These are phyloP conservation scores for Lochmaea capreae DNA, from an alignment of 2,888 invertebrate species.

Conservation along the genomic window DNA sequence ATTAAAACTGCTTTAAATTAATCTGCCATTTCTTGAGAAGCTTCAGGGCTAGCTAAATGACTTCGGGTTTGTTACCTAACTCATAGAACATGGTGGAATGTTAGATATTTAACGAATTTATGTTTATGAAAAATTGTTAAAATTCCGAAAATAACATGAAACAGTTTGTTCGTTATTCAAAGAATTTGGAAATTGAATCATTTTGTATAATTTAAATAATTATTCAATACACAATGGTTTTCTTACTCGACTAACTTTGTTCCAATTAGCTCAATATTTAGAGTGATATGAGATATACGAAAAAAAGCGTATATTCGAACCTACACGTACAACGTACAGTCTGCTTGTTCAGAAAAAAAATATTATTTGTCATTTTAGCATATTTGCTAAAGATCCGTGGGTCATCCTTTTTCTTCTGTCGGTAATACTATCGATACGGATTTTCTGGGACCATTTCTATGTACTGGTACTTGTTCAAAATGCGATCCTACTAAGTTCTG, in stretches of 20 bases:
- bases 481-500: conserved; percentile 60
- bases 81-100: too few relatives aligned
- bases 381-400: conserved; percentile 47
- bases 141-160: too few relatives aligned
- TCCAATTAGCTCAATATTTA: neutral
- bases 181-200: too few relatives aligned
- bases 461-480: conserved; percentile 57
- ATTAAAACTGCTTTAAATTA: too few relatives aligned
- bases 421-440: conserved; percentile 73
- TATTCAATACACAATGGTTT: neutral
- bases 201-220: neutral
- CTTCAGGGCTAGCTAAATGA: too few relatives aligned
- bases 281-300: conserved; percentile 14
- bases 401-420: conserved; percentile 69
- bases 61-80: too few relatives aligned
- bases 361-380: conserved; percentile 20
- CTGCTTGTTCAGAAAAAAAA: conserved; percentile 17
- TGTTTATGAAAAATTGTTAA: too few relatives aligned
- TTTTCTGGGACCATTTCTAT: conserved; percentile 63
- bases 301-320: conserved; percentile 31
- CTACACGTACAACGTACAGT: conserved; percentile 19
- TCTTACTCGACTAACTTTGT: neutral
- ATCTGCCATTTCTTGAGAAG: too few relatives aligned
- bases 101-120: too few relatives aligned
- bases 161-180: too few relatives aligned